Evolutionary conservation across 2,888 invertebrate species (phyloP).

Genomic region (Drosophila acutilabella): DNA sequence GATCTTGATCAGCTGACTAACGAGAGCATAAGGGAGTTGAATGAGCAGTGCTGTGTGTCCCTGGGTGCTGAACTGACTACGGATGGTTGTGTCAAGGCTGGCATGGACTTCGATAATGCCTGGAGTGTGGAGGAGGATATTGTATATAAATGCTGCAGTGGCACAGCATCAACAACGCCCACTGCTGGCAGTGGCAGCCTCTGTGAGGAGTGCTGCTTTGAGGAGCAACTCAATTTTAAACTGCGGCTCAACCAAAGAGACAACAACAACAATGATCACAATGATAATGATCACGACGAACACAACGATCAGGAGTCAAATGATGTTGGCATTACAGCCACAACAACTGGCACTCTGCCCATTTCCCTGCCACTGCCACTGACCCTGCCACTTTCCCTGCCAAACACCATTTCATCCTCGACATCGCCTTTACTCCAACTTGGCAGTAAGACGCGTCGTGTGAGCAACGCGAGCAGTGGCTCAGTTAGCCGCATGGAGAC

Average conservation of each 20-base stretch:
- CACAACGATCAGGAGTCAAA: neutral
- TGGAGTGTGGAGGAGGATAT: constrained; percentile 83
- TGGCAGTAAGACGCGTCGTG: constrained; percentile 79
- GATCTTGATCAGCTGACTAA: constrained; percentile 84
- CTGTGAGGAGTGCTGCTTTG: constrained; percentile 68
- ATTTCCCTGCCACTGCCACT: constrained; percentile 3
- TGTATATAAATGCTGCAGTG: constrained; percentile 71
- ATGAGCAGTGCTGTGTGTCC: constrained; percentile 83
- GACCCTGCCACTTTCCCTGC: constrained; percentile 3
- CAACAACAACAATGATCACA: constrained; percentile 41
- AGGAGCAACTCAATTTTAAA: constrained; percentile 66
- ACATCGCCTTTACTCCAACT: constrained; percentile 34
- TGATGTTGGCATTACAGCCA: neutral
- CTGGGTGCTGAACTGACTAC: constrained; percentile 61
- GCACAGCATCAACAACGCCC: constrained; percentile 29
- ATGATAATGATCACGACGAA: constrained; percentile 20
- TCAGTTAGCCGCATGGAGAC: constrained; percentile 92
- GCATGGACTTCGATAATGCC: constrained; percentile 75
- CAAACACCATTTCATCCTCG: neutral
- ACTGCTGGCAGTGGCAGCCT: constrained; percentile 36
- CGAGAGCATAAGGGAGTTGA: constrained; percentile 81
- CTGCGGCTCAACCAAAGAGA: constrained; percentile 64
- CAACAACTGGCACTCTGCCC: constrained; percentile 26
- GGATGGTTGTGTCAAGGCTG: constrained; percentile 33
- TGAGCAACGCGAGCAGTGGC: constrained; percentile 84